These are phyloP conservation scores for Melanotaenia nigrans DNA, from an alignment of 2,797 vertebrate genomes.

Conservation along the genomic window DNA sequence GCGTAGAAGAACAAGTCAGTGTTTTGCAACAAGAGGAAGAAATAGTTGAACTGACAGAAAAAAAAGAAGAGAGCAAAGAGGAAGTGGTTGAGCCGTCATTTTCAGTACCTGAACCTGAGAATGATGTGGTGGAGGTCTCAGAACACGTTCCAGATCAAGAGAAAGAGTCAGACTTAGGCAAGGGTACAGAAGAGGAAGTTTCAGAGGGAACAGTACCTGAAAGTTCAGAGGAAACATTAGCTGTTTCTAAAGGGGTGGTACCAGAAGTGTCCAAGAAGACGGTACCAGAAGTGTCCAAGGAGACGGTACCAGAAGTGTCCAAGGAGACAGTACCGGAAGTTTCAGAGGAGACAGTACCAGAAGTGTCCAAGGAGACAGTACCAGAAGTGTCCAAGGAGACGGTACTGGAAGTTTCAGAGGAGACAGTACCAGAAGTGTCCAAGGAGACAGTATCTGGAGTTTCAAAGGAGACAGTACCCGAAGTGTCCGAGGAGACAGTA, in stretches of 20 bases:
- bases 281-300: neutral
- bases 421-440: neutral
- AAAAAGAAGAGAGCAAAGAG: constrained; percentile 10
- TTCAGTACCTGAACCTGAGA: constrained; percentile 16
- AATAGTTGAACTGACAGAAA: constrained; percentile 20
- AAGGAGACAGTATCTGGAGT: neutral
- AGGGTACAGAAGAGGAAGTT: neutral
- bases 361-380: too few species aligned
- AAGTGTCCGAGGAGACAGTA: neutral
- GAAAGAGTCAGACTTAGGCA: constrained; percentile 1
- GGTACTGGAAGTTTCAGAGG: too few species aligned
- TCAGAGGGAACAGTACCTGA: neutral
- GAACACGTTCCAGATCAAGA: constrained; percentile 9
- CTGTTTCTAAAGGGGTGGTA: neutral
- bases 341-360: too few species aligned
- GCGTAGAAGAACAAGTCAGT: neutral
- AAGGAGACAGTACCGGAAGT: too few species aligned
- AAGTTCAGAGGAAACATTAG: neutral
- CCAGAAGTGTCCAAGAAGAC: neutral
- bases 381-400: too few species aligned
- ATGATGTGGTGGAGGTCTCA: constrained; percentile 11
- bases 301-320: neutral
- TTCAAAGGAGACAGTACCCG: too few species aligned
- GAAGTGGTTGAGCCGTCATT: neutral
- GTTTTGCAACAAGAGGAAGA: constrained; percentile 18